phyloP scores from a whole-genome alignment of 2,797 vertebrate genomes.

The Acanthurus tractus region DNA sequence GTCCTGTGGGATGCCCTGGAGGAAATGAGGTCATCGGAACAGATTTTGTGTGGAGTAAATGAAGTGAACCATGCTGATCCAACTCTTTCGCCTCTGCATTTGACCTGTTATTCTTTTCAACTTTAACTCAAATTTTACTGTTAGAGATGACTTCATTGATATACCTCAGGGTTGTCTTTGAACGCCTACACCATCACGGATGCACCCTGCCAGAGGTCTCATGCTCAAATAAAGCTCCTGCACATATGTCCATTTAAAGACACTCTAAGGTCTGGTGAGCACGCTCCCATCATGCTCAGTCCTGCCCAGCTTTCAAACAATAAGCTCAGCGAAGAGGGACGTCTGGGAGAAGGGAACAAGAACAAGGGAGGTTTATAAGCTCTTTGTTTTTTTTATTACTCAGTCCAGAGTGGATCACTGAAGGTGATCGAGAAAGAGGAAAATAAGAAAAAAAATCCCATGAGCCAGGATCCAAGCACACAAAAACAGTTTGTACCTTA shows the following conservation, averaged over 20 bases:
- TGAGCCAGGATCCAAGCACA: constrained; percentile 21
- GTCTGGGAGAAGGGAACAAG: constrained; percentile 23
- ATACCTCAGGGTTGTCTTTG: constrained; percentile 60
- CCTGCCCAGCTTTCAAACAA: constrained; percentile 53
- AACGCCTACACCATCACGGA: constrained; percentile 50
- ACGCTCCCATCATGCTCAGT: constrained; percentile 41
- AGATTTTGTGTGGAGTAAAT: constrained; percentile 60
- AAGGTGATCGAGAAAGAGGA: constrained; percentile 27
- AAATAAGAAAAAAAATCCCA: constrained; percentile 26
- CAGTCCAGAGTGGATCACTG: constrained; percentile 3
- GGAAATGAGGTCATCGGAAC: constrained; percentile 86
- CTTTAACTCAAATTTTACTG: constrained; percentile 46
- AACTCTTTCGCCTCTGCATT: constrained; percentile 55
- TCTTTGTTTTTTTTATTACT: constrained; percentile 45
- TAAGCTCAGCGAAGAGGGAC: constrained; percentile 35
- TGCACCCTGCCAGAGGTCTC: constrained; percentile 39
- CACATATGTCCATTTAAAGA: constrained; percentile 73
- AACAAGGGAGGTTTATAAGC: constrained; percentile 38
- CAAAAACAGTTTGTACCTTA: constrained; percentile 52
- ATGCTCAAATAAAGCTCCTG: constrained; percentile 54
- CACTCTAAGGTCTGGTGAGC: constrained; percentile 48
- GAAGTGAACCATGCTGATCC: constrained; percentile 55
- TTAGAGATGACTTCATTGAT: constrained; percentile 72
- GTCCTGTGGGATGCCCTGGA: constrained; percentile 84
- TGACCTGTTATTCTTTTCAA: constrained; percentile 61